A percentile compares a stretch with the other conserved stretches of the same genome.
These are phyloP conservation scores for Zelostemma sp. DNA, from an alignment of 1,140 invertebrate genomes.

Conservation along the genomic window DNA sequence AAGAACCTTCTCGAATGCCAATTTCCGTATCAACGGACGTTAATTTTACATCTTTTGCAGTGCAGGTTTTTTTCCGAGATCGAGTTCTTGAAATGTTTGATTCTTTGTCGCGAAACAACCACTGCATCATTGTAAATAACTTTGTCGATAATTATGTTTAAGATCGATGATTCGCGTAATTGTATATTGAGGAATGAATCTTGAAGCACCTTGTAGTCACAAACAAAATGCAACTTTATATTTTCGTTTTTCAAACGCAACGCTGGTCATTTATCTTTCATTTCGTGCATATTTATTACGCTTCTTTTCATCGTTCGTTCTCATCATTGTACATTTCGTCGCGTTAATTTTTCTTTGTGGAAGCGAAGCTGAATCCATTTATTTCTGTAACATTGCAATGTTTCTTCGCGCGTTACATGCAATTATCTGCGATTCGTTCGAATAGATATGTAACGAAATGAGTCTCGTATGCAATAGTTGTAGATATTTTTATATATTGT, in stretches of 20 bases:
- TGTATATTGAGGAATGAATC: constrained; percentile 33
- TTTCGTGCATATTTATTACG: constrained; percentile 56
- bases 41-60: too few species aligned
- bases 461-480: constrained; percentile 51
- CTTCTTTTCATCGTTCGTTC: constrained; percentile 28
- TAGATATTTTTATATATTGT: constrained; percentile 56
- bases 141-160: constrained; percentile 21
- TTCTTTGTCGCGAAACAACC: neutral
- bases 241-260: constrained; percentile 36
- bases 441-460: constrained; percentile 52
- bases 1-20: too few species aligned
- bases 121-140: constrained; percentile 27
- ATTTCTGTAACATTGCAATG: constrained; percentile 31
- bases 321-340: constrained; percentile 17
- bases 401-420: constrained; percentile 9
- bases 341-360: constrained; percentile 45
- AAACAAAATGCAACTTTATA: constrained; percentile 24
- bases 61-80: too few species aligned
- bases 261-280: constrained; percentile 34
- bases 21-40: too few species aligned
- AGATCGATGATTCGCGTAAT: constrained; percentile 26
- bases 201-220: constrained; percentile 17
- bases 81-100: neutral
- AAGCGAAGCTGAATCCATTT: constrained; percentile 28
- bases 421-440: constrained; percentile 17